Evolutionary conservation across 2,113 vertebrate genomes (phyloP).

Genomic region (Thymallus thymallus): DNA sequence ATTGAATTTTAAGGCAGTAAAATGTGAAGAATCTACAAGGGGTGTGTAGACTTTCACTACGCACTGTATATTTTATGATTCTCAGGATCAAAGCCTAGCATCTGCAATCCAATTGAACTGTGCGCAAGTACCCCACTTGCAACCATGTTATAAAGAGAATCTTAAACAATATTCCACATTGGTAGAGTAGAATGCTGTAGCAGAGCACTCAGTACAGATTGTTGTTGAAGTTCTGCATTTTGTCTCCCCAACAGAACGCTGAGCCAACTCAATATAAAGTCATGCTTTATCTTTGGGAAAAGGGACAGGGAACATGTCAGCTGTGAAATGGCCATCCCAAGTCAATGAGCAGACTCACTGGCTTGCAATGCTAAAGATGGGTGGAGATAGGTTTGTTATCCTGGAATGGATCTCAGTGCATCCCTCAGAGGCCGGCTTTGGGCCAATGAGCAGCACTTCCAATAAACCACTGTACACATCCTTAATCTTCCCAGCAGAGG

Average conservation of each 20-base stretch:
- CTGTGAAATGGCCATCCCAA: conserved; percentile 70
- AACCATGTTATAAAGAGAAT: conserved; percentile 21
- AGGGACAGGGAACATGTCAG: conserved; percentile 59
- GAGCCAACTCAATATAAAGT: conserved; percentile 45
- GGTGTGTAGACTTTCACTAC: no score
- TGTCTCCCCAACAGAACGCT: no score
- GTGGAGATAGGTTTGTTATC: conserved; percentile 69
- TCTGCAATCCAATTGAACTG: conserved; percentile 30
- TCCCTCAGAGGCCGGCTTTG: conserved; percentile 53
- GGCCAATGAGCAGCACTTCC: conserved; percentile 66
- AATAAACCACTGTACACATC: conserved; percentile 65
- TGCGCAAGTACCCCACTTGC: conserved; percentile 27
- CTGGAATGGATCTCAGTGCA: conserved; percentile 62
- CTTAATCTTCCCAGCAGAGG: conserved; percentile 71
- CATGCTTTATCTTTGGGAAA: conserved; percentile 53
- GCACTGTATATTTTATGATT: conserved; percentile 49
- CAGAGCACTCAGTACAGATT: conserved; percentile 31
- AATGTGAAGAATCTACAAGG: no score
- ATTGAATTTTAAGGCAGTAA: no score
- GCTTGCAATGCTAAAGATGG: conserved; percentile 63
- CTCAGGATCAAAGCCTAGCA: conserved; percentile 47
- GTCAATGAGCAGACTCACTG: conserved; percentile 60
- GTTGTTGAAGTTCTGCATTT: conserved; percentile 31
- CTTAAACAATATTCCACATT: conserved; percentile 19
- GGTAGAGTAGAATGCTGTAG: conserved; percentile 16